A percentile compares a stretch with the other conserved stretches of the same genome.
Conservation (phyloP, 2,888 invertebrate genomes). For the Mythimna pallens region DNA sequence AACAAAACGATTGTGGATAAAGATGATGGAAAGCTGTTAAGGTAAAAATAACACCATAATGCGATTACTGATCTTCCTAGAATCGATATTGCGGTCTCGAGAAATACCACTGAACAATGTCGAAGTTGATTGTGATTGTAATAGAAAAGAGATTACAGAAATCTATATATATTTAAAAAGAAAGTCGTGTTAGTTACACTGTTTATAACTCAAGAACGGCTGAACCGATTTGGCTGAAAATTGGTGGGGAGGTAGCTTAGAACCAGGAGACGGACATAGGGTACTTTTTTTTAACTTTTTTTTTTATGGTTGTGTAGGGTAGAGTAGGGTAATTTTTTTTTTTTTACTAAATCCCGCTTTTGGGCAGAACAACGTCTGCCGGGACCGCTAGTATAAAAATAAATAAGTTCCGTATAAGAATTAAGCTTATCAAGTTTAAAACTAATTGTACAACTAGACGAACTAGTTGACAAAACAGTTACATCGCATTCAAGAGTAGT, state of each 20-base stretch:
- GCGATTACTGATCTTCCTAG: slow-evolving; percentile 8
- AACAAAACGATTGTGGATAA: slow-evolving; percentile 27
- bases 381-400: no score
- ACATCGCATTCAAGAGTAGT: slow-evolving; percentile 63
- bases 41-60: slow-evolving; percentile 2
- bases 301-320: no score
- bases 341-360: no score
- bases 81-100: slow-evolving; percentile 9
- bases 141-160: neutral
- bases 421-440: slow-evolving; percentile 26
- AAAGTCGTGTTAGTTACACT: no score
- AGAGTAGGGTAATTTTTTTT: no score
- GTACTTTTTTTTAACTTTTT: no score
- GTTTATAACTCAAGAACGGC: no score
- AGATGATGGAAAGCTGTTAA: slow-evolving; percentile 8
- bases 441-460: slow-evolving; percentile 53
- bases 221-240: no score
- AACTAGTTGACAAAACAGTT: slow-evolving; percentile 55
- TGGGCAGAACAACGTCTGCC: no score
- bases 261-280: no score
- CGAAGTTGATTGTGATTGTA: neutral
- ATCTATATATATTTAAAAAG: no score
- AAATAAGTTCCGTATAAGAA: neutral
- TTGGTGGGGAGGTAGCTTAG: no score
- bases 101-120: neutral